phyloP scores from a whole-genome alignment of 37 sponge, comb jelly and placozoan genomes.

The Ephydatia muelleri region DNA sequence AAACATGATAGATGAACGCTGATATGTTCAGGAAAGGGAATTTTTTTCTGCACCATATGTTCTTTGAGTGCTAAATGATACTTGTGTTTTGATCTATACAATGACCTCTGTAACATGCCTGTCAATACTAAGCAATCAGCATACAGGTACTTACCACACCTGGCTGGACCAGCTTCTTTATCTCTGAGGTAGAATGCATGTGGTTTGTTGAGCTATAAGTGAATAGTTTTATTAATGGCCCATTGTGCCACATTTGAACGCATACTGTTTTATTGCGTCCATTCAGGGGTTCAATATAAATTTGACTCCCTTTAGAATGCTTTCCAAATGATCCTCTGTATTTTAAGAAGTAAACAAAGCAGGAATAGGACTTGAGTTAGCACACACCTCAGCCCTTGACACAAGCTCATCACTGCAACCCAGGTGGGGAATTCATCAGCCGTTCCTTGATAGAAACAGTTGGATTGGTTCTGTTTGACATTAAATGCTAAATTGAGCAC shows the following conservation, averaged over 20 bases:
- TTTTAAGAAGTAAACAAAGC: not conserved
- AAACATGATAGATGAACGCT: too few relatives aligned
- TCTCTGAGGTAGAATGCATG: not conserved
- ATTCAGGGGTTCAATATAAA: not conserved
- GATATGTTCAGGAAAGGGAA: too few relatives aligned
- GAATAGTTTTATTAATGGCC: not conserved
- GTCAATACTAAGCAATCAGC: too few relatives aligned
- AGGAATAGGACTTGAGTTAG: too few relatives aligned
- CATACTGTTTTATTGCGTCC: not conserved
- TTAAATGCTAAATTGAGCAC: too few relatives aligned
- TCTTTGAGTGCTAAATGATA: too few relatives aligned
- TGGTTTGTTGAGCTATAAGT: not conserved
- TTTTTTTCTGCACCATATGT: too few relatives aligned
- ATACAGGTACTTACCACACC: not conserved
- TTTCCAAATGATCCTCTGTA: not conserved
- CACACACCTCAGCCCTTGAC: not conserved
- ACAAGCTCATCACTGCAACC: not conserved
- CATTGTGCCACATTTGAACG: not conserved
- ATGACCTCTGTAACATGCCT: too few relatives aligned
- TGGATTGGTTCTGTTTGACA: not conserved
- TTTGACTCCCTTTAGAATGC: not conserved
- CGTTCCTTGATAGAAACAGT: not conserved
- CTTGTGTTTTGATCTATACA: too few relatives aligned
- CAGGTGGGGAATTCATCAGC: not conserved
- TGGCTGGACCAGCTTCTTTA: not conserved